These are phyloP conservation scores for Chelon auratus DNA, from an alignment of 2,797 vertebrate species.

Conservation along the genomic window DNA sequence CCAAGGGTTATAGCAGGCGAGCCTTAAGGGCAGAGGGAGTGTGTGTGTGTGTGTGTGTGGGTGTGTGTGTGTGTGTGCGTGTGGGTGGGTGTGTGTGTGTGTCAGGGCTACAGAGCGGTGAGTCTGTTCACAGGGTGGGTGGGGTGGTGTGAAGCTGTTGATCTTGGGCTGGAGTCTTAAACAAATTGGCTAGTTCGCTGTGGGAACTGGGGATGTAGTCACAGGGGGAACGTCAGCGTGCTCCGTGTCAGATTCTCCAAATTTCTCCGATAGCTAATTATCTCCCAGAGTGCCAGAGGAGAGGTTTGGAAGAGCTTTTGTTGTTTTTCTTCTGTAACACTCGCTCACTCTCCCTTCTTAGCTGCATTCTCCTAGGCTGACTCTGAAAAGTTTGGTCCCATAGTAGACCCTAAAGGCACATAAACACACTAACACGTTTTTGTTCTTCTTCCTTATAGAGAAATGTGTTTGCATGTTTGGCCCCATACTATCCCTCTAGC, in stretches of 20 bases:
- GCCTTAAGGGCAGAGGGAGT: conserved; percentile 36
- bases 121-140: conserved; percentile 65
- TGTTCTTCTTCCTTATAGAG: conserved; percentile 3
- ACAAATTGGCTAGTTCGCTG: conserved; percentile 71
- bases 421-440: conserved; percentile 9
- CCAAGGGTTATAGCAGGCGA: conserved; percentile 22
- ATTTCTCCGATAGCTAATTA: conserved; percentile 80
- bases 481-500: conserved; percentile 2
- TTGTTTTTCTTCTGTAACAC: conserved; percentile 60
- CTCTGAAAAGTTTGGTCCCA: conserved; percentile 51
- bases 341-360: conserved; percentile 17
- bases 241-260: conserved; percentile 74
- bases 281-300: conserved; percentile 71
- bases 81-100: conserved; percentile 40
- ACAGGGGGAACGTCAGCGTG: conserved; percentile 60
- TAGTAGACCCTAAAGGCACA: conserved; percentile 37
- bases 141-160: conserved; percentile 68
- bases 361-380: conserved; percentile 48
- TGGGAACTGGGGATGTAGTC: conserved; percentile 72
- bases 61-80: conserved; percentile 26
- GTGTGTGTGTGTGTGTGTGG: conserved; percentile 47
- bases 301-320: conserved; percentile 68
- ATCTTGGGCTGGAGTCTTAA: conserved; percentile 74
- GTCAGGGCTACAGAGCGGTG: conserved; percentile 51
- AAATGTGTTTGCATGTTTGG: conserved; percentile 29